A percentile compares a stretch with the other conserved stretches of the same genome.
Conservation (phyloP, 2,797 vertebrate species). For the Apogon talboti region DNA sequence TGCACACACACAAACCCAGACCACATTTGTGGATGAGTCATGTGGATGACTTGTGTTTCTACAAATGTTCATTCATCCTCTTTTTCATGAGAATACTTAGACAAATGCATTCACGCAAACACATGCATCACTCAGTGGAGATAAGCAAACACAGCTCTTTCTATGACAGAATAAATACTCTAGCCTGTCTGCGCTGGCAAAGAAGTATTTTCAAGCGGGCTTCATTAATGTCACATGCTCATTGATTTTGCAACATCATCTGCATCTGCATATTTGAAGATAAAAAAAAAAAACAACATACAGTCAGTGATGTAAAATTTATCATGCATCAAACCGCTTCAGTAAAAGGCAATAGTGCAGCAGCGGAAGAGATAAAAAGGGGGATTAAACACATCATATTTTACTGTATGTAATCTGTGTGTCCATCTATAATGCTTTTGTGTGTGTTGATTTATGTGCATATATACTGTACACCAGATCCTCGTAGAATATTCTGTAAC, state of each 20-base stretch:
- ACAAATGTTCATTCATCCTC: constrained; percentile 16
- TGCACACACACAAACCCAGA: not conserved
- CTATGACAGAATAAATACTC: not conserved
- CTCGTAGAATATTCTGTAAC: not conserved
- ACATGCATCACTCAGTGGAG: not conserved
- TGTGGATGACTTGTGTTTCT: too few relatives aligned
- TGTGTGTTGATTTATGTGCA: not conserved
- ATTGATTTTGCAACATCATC: constrained; percentile 22
- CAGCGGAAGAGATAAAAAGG: constrained; percentile 11
- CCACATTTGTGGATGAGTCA: too few relatives aligned
- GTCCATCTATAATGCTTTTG: not conserved
- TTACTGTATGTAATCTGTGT: constrained; percentile 12
- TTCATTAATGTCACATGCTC: constrained; percentile 14
- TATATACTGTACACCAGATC: not conserved
- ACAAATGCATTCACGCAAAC: constrained; percentile 6
- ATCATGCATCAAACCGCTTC: constrained; percentile 33
- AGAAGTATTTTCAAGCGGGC: not conserved
- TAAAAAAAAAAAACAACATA: constrained; percentile 1
- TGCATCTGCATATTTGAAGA: constrained; percentile 28
- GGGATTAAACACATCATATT: constrained; percentile 27
- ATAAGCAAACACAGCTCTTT: not conserved
- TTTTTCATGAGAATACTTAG: constrained; percentile 5
- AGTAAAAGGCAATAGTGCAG: constrained; percentile 25
- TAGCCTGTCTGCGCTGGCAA: not conserved
- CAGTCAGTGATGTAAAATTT: constrained; percentile 18